These are phyloP conservation scores for Menidia beryllina DNA, from an alignment of 2,113 vertebrate species.

Conservation along the genomic window DNA sequence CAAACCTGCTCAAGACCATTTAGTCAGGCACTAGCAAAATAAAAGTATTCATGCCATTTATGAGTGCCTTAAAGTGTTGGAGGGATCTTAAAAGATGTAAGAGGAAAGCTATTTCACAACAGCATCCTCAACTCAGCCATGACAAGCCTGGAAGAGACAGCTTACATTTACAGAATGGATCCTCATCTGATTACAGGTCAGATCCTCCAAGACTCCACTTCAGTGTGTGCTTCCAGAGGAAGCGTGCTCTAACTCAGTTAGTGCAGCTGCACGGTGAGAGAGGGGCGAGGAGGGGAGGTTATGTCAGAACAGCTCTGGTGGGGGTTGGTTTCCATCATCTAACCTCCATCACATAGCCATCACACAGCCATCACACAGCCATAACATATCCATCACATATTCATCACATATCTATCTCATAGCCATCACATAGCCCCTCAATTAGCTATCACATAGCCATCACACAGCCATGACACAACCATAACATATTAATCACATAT, in stretches of 20 bases:
- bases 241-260: constrained; percentile 21
- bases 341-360: background rate
- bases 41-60: constrained; percentile 14
- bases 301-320: background rate
- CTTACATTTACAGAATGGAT: constrained; percentile 17
- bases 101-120: constrained; percentile 4
- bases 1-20: background rate
- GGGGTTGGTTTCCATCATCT: background rate
- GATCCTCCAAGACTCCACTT: background rate
- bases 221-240: constrained; percentile 9
- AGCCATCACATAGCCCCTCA: no score
- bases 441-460: no score
- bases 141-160: constrained; percentile 5
- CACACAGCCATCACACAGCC: no score
- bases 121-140: no score
- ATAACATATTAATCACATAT: no score
- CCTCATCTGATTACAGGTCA: constrained; percentile 26
- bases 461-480: no score
- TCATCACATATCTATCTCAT: no score
- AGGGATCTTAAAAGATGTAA: constrained; percentile 33
- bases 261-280: background rate
- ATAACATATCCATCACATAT: no score
- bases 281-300: background rate
- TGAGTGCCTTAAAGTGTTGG: constrained; percentile 6
- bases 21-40: constrained; percentile 9